These are phyloP conservation scores for Forbesichthys agassizii DNA, from an alignment of 2,113 vertebrate genomes.

Conservation along the genomic window DNA sequence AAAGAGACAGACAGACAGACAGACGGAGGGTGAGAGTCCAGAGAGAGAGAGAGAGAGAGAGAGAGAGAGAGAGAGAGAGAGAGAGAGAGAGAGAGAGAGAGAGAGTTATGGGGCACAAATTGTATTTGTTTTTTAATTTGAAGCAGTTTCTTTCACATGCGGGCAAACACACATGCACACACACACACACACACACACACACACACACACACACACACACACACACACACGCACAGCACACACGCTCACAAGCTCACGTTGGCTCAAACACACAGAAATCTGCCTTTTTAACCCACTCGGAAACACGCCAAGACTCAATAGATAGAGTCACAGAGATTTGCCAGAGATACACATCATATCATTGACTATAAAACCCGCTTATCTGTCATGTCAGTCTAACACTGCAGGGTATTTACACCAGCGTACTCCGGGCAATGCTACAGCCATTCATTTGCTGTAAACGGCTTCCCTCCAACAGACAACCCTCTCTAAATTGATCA, in stretches of 20 bases:
- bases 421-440: neutral
- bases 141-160: neutral
- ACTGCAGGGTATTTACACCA: neutral
- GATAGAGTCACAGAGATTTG: neutral
- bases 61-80: slow-evolving; percentile 22
- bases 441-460: no score
- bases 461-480: no score
- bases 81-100: slow-evolving; percentile 7
- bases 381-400: slow-evolving; percentile 15
- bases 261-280: neutral
- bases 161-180: no score
- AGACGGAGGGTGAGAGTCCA: neutral
- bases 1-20: slow-evolving; percentile 9
- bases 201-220: no score
- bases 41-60: slow-evolving; percentile 9
- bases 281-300: no score
- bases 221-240: no score
- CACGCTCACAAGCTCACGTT: no score
- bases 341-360: slow-evolving; percentile 43
- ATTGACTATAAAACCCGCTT: slow-evolving; percentile 35
- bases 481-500: no score
- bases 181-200: no score
- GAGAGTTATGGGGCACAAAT: slow-evolving; percentile 10
- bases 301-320: no score
- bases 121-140: neutral